phyloP scores from a whole-genome alignment of 2,888 invertebrate genomes.

The Rotaria sp. region DNA sequence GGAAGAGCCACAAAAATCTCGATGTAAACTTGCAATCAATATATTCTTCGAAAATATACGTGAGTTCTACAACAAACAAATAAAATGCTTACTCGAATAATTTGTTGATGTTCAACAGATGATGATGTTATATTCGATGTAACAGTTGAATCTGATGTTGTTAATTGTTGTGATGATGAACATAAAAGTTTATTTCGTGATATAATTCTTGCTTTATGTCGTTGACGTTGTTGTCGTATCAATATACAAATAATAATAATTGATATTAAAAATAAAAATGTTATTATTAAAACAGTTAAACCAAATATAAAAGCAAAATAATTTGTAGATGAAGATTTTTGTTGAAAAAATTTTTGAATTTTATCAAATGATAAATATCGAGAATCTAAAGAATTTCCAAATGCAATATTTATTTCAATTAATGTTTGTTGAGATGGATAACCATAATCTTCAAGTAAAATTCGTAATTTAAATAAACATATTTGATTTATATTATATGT shows the following conservation, averaged over 20 bases:
- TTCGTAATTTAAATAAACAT: neutral
- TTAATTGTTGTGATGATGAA: neutral
- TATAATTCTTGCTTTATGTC: neutral
- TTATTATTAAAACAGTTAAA: neutral
- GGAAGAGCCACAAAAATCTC: no score
- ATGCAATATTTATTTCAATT: neutral
- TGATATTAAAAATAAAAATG: neutral
- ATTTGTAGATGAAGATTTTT: neutral
- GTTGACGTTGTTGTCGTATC: neutral
- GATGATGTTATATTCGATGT: neutral
- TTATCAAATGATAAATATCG: neutral
- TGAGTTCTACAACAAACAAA: no score
- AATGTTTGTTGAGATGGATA: neutral
- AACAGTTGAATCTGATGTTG: neutral
- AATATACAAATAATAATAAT: neutral
- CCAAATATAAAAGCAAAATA: neutral
- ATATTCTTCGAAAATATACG: no score
- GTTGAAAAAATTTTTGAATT: neutral
- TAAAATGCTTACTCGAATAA: neutral
- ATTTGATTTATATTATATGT: neutral
- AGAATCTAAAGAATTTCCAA: neutral
- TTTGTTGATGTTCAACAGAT: neutral
- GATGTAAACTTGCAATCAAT: no score
- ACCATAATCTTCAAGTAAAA: neutral
- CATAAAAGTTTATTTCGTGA: constrained; percentile 1